A percentile compares a stretch with the other conserved stretches of the same genome.
Evolutionary conservation across 2,113 vertebrate species (phyloP).

Genomic region (Barbus barbus): DNA sequence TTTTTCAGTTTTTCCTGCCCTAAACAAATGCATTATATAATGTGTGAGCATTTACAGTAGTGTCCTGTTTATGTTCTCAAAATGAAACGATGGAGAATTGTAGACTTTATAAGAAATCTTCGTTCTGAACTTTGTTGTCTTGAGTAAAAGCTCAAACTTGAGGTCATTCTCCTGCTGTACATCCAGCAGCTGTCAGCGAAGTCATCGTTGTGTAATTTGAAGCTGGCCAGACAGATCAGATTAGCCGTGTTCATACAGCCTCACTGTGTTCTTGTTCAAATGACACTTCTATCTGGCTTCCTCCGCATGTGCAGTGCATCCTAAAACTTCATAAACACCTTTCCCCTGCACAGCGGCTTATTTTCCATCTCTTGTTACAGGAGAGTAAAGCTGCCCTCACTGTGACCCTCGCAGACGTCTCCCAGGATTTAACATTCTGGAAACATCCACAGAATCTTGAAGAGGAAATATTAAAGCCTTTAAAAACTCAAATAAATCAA

Average conservation of each 20-base stretch:
- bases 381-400: slow-evolving; percentile 42
- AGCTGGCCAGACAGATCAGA: not conserved
- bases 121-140: too few relatives aligned
- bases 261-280: not conserved
- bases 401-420: slow-evolving; percentile 27
- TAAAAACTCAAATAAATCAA: slow-evolving; percentile 17
- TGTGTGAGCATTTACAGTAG: too few relatives aligned
- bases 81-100: not conserved
- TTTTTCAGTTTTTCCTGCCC: too few relatives aligned
- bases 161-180: not conserved
- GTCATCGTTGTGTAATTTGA: not conserved
- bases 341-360: slow-evolving; percentile 13
- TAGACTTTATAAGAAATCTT: not conserved
- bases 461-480: not conserved
- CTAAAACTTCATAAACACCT: slow-evolving; percentile 25
- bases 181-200: not conserved
- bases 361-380: slow-evolving; percentile 34
- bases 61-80: not conserved
- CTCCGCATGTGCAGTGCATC: not conserved
- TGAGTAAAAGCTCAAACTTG: not conserved
- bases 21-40: too few relatives aligned
- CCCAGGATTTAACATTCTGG: slow-evolving; percentile 18
- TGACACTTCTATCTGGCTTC: slow-evolving; percentile 26
- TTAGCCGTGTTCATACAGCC: slow-evolving; percentile 20
- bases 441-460: slow-evolving; percentile 10